These are phyloP conservation scores for Sitta europaea DNA, from an alignment of 2,113 vertebrate species.

Conservation along the genomic window DNA sequence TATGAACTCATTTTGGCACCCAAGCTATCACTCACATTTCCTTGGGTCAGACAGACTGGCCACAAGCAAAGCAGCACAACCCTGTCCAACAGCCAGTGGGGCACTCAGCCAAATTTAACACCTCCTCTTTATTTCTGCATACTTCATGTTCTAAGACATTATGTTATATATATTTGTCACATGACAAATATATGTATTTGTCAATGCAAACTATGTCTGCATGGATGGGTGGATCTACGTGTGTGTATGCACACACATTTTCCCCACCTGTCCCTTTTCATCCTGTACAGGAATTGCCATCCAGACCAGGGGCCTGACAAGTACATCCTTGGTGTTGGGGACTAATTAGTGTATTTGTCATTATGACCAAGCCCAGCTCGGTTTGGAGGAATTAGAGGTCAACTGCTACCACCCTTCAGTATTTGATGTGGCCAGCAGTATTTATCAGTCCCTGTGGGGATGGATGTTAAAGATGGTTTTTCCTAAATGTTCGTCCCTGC, in stretches of 20 bases:
- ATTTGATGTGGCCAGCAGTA: neutral
- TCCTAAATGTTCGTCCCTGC: too few relatives aligned
- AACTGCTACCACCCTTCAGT: neutral
- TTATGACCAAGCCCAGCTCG: neutral
- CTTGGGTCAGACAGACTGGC: neutral
- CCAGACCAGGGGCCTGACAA: neutral
- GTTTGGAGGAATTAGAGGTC: neutral
- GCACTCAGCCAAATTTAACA: neutral
- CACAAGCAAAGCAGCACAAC: neutral
- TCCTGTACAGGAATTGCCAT: neutral
- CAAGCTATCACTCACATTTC: fast-evolving
- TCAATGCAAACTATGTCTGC: neutral
- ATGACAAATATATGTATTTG: too few relatives aligned
- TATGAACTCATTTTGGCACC: neutral
- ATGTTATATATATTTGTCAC: neutral
- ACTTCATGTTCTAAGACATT: neutral
- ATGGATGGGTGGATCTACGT: neutral
- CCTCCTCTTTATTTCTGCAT: neutral
- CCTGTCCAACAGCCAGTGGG: neutral
- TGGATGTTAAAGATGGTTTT: too few relatives aligned
- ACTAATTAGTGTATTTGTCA: neutral
- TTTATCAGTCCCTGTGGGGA: too few relatives aligned
- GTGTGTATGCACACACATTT: neutral
- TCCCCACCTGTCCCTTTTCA: neutral
- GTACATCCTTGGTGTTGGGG: neutral